A percentile compares a stretch with the other conserved stretches of the same genome.
phyloP scores from a whole-genome alignment of 2,797 vertebrate genomes.

The Natrix natrix region DNA sequence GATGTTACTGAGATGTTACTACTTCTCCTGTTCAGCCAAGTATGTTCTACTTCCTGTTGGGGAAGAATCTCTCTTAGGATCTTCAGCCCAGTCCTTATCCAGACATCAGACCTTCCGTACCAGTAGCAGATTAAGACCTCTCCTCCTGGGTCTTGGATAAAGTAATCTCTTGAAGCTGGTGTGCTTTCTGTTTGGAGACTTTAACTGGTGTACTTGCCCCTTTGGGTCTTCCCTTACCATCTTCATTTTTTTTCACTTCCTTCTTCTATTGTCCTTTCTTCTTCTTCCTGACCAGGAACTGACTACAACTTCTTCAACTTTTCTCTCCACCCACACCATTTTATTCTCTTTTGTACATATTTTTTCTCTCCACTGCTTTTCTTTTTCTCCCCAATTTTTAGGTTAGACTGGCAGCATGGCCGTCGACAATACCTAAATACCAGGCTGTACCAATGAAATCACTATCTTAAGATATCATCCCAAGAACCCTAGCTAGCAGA shows the following conservation, averaged over 20 bases:
- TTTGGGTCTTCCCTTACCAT: neutral
- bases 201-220: neutral
- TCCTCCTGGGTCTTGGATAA: neutral
- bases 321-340: neutral
- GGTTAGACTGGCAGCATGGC: neutral
- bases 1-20: neutral
- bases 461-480: neutral
- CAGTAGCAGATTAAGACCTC: neutral
- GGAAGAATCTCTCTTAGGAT: neutral
- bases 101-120: neutral
- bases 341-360: neutral
- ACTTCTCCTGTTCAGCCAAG: neutral
- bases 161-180: neutral
- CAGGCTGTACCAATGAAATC: neutral
- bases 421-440: neutral
- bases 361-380: neutral
- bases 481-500: neutral
- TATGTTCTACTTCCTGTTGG: neutral
- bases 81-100: neutral
- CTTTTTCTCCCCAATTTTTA: neutral
- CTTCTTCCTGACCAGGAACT: neutral
- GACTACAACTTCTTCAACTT: neutral
- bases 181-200: neutral
- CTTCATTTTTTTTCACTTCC: neutral
- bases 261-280: neutral